Conservation (phyloP, 2,797 vertebrate genomes). For the Hipposideros larvatus region DNA sequence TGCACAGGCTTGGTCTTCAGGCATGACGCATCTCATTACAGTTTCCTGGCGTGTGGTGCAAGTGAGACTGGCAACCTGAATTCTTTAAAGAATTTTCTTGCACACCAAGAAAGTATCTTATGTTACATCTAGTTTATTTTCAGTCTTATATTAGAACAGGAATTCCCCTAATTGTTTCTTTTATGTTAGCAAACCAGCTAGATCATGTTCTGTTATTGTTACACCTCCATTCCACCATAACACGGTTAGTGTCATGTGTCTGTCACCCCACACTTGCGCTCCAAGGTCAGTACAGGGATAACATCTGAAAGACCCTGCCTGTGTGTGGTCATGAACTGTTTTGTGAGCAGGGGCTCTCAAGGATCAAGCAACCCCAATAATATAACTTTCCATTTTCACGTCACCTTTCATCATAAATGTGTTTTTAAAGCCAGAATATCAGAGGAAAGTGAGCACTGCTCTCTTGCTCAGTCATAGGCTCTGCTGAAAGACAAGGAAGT, state of each 20-base stretch:
- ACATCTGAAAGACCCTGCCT: not conserved
- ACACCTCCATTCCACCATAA: not conserved
- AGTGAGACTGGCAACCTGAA: not conserved
- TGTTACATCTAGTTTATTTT: constrained; percentile 12
- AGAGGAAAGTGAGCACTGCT: not conserved
- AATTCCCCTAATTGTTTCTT: constrained; percentile 3
- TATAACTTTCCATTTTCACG: not conserved
- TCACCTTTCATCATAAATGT: not conserved
- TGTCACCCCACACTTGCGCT: not conserved
- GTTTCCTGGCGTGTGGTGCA: not conserved
- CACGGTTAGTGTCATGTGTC: not conserved
- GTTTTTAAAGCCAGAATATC: not conserved
- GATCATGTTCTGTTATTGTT: not conserved
- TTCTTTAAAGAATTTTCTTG: not conserved
- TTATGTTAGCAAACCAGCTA: constrained; percentile 23
- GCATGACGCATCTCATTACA: not conserved
- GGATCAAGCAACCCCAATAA: not conserved
- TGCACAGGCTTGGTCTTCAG: not conserved
- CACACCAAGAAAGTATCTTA: not conserved
- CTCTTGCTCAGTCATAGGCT: not conserved
- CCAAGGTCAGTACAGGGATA: not conserved
- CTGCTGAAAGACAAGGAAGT: not conserved
- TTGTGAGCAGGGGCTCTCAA: not conserved
- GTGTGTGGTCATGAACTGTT: not conserved
- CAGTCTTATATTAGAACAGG: constrained; percentile 14